These are phyloP conservation scores for Suncus etruscus DNA, from an alignment of 2,113 vertebrate genomes.

Conservation along the genomic window DNA sequence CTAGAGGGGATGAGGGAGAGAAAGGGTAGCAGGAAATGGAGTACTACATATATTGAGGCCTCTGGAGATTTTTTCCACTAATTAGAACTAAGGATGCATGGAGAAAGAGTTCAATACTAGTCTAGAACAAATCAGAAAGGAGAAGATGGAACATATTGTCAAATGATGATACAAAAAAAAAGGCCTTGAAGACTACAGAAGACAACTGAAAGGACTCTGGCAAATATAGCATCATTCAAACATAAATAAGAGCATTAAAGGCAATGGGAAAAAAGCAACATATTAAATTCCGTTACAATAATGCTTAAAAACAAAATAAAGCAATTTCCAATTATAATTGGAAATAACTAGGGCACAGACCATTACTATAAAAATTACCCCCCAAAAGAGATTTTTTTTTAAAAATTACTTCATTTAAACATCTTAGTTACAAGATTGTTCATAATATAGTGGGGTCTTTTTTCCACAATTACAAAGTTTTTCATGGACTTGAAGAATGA, in stretches of 20 bases:
- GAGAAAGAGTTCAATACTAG: not conserved
- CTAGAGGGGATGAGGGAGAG: not conserved
- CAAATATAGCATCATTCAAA: not conserved
- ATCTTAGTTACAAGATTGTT: no score
- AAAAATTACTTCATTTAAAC: not conserved
- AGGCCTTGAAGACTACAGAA: not conserved
- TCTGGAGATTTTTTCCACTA: not conserved
- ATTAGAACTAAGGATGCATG: not conserved
- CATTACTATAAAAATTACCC: constrained; percentile 20
- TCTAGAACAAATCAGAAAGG: not conserved
- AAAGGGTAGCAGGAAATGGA: not conserved
- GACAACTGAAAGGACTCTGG: not conserved
- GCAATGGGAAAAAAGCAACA: not conserved
- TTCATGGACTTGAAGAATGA: not conserved
- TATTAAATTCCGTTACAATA: not conserved
- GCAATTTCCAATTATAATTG: not conserved
- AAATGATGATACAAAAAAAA: constrained; percentile 5
- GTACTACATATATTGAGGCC: no score
- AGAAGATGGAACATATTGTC: not conserved
- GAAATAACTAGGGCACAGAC: not conserved
- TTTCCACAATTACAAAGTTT: not conserved
- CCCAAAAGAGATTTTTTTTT: not conserved
- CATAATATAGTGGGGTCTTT: no score
- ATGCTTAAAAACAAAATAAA: constrained; percentile 47
- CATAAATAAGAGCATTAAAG: not conserved